Conservation (phyloP, 2,113 vertebrate genomes). For the Hyperopisus bebe region DNA sequence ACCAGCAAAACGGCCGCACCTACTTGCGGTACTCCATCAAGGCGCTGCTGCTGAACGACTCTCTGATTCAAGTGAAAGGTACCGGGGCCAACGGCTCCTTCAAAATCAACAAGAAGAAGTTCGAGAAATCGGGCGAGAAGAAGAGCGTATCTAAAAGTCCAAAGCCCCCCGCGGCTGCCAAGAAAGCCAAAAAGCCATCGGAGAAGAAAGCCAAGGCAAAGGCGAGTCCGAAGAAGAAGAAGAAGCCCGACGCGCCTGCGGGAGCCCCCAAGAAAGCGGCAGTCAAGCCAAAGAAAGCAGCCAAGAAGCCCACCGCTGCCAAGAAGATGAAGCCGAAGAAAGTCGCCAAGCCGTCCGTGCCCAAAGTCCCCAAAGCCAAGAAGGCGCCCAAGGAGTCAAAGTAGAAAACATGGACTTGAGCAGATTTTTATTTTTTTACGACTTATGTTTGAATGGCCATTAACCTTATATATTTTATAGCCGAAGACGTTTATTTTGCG, state of each 20-base stretch:
- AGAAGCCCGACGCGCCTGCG: constrained; percentile 36
- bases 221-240: constrained; percentile 25
- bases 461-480: background rate
- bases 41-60: constrained; percentile 78
- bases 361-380: constrained; percentile 66
- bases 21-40: constrained; percentile 77
- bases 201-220: constrained; percentile 32
- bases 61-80: constrained; percentile 76
- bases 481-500: background rate
- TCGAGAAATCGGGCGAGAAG: constrained; percentile 47
- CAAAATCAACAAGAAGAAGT: constrained; percentile 74
- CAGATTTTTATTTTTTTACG: background rate
- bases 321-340: constrained; percentile 66
- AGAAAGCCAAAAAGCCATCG: constrained; percentile 46
- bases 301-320: constrained; percentile 48
- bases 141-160: constrained; percentile 34
- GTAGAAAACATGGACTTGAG: background rate
- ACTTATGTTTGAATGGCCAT: background rate
- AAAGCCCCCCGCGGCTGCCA: constrained; percentile 15
- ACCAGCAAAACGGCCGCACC: constrained; percentile 76
- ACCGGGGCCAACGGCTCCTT: constrained; percentile 79
- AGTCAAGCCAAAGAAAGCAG: constrained; percentile 55
- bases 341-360: constrained; percentile 57
- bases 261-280: constrained; percentile 45
- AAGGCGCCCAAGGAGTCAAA: background rate